Percentiles rank a stretch among this genome's conserved stretches.
Conservation (phyloP, 1,140 invertebrate species). For the Lasioglossum albipes region DNA sequence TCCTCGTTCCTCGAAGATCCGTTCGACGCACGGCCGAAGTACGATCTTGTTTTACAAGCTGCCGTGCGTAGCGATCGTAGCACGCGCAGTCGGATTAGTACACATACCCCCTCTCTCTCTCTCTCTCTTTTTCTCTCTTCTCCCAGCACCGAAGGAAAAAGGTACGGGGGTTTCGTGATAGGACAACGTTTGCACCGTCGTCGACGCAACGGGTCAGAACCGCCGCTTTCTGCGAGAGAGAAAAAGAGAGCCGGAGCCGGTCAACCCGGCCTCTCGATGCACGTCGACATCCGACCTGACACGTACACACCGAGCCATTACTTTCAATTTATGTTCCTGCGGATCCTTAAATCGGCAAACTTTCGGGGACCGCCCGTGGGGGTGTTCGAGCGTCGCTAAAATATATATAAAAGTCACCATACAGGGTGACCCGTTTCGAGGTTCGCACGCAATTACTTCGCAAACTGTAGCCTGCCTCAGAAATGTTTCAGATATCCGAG, state of each 20-base stretch:
- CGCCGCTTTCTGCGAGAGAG: slow-evolving; percentile 38
- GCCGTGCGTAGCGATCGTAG: slow-evolving; percentile 54
- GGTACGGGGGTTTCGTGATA: slow-evolving; percentile 62
- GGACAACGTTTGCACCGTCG: slow-evolving; percentile 66
- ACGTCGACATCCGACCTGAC: slow-evolving; percentile 62
- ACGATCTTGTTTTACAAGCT: slow-evolving; percentile 55
- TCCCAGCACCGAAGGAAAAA: slow-evolving; percentile 18
- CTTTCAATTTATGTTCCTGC: slow-evolving; percentile 77
- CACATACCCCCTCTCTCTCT: background rate
- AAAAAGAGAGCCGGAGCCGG: background rate
- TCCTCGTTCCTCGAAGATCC: background rate
- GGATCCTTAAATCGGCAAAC: slow-evolving; percentile 70
- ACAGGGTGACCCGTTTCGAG: no score
- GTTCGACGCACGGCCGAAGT: slow-evolving; percentile 8
- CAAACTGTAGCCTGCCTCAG: no score
- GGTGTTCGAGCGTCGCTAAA: slow-evolving; percentile 47
- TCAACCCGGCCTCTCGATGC: slow-evolving; percentile 42
- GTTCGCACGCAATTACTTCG: no score
- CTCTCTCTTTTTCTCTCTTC: background rate
- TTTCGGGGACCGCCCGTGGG: slow-evolving; percentile 71
- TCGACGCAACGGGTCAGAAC: slow-evolving; percentile 29
- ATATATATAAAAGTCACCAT: slow-evolving; percentile 37
- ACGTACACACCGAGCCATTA: slow-evolving; percentile 69
- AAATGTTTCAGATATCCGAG: no score
- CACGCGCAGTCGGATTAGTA: slow-evolving; percentile 46